phyloP scores from a whole-genome alignment of 2,113 vertebrate genomes.

The Paedocypris sp. region DNA sequence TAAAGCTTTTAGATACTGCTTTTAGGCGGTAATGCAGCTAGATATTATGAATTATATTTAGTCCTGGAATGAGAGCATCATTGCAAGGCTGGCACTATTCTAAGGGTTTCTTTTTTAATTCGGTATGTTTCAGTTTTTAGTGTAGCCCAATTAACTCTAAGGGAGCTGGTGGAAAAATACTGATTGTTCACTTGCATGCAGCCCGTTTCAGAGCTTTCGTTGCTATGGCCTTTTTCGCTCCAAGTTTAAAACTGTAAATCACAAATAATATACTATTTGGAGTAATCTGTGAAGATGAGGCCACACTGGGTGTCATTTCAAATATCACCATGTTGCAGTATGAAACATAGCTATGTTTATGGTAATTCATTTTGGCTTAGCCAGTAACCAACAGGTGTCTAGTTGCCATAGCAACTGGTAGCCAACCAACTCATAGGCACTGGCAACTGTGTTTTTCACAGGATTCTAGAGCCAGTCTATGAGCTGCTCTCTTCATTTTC shows the following conservation, averaged over 20 bases:
- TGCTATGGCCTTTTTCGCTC: neutral
- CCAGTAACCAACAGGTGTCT: slow-evolving; percentile 16
- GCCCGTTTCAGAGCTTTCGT: neutral
- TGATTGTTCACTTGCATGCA: neutral
- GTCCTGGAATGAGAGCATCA: slow-evolving; percentile 8
- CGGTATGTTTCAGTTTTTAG: neutral
- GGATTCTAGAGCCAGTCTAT: neutral
- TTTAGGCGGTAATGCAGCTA: no score
- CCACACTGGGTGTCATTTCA: neutral
- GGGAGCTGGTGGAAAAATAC: slow-evolving; percentile 7
- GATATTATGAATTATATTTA: slow-evolving; percentile 15
- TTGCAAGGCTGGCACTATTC: neutral
- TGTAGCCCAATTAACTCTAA: slow-evolving; percentile 1
- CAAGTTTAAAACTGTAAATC: neutral
- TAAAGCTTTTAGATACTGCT: no score
- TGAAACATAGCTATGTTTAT: slow-evolving; percentile 6
- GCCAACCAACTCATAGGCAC: slow-evolving; percentile 11
- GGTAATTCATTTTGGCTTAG: slow-evolving; percentile 9
- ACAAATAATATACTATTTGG: neutral
- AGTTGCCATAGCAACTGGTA: slow-evolving; percentile 1
- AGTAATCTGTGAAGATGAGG: neutral
- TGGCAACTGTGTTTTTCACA: slow-evolving; percentile 16
- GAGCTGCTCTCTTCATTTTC: neutral
- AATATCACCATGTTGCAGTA: neutral
- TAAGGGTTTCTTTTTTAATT: slow-evolving; percentile 4